phyloP scores from a whole-genome alignment of 2,888 invertebrate genomes.

The Belgica antarctica region DNA sequence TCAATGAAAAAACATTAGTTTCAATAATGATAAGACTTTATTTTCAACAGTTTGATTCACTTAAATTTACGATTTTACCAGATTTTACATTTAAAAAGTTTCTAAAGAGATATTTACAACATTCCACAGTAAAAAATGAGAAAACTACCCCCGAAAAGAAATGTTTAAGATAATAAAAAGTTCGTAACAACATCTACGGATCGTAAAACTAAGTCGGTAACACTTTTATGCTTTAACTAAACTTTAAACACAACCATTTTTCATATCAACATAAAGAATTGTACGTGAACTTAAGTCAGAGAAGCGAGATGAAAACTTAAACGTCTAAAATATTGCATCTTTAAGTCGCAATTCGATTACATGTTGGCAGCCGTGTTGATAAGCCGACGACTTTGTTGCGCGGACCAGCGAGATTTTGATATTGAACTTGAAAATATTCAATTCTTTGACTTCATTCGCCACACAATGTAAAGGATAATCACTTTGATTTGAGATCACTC shows the following conservation, averaged over 20 bases:
- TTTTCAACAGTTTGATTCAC: constrained; percentile 25
- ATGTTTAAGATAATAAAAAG: too few species aligned
- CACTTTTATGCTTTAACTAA: constrained; percentile 1
- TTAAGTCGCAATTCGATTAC: neutral
- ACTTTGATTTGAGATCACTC: too few species aligned
- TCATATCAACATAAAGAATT: constrained; percentile 13
- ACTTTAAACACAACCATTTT: constrained; percentile 23
- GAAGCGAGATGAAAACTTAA: too few species aligned
- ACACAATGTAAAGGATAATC: too few species aligned
- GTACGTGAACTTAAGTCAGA: too few species aligned
- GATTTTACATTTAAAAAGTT: constrained; percentile 27
- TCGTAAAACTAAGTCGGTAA: neutral
- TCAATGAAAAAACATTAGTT: neutral
- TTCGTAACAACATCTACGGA: constrained; percentile 5
- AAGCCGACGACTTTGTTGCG: neutral
- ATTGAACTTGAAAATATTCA: constrained; percentile 21
- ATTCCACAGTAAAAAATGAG: neutral
- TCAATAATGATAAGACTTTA: constrained; percentile 4
- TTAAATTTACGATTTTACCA: constrained; percentile 16
- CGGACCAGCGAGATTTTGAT: too few species aligned
- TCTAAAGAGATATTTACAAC: constrained; percentile 7
- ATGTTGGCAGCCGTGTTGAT: neutral
- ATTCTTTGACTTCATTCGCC: too few species aligned
- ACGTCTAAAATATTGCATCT: constrained; percentile 1
- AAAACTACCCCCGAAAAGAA: constrained; percentile 8